Percentiles rank a stretch among this genome's conserved stretches.
phyloP scores from a whole-genome alignment of 2,113 vertebrate genomes.

The Recurvirostra avosetta region DNA sequence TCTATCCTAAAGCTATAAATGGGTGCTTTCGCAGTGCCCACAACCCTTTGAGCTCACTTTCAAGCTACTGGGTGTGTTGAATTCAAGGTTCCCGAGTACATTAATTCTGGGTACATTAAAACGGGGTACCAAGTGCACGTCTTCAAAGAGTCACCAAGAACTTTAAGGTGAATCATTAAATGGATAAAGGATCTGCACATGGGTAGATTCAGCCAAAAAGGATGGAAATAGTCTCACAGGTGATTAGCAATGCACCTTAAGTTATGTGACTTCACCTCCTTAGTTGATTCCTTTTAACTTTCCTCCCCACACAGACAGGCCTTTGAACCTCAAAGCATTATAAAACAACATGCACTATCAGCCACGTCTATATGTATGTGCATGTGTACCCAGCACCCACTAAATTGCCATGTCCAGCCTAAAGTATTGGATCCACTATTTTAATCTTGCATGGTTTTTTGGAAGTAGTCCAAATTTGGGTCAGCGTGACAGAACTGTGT shows the following conservation, averaged over 20 bases:
- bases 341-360: neutral
- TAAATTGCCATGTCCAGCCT: neutral
- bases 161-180: neutral
- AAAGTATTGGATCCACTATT: neutral
- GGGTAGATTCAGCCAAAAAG: neutral
- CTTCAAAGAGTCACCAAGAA: conserved; percentile 28
- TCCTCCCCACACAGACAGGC: neutral
- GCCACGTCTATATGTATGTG: accelerated
- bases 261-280: neutral
- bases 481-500: neutral
- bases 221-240: neutral
- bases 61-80: conserved; percentile 15
- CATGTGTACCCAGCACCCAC: neutral
- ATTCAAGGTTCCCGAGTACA: neutral
- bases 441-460: neutral
- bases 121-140: neutral
- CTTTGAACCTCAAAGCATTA: conserved; percentile 12
- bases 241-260: neutral
- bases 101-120: neutral
- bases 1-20: neutral
- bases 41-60: conserved; percentile 39
- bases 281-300: neutral
- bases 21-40: neutral
- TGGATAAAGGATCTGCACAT: neutral
- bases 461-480: neutral